Evolutionary conservation across 2,888 invertebrate genomes (phyloP).

Genomic region (Acronicta psi): DNA sequence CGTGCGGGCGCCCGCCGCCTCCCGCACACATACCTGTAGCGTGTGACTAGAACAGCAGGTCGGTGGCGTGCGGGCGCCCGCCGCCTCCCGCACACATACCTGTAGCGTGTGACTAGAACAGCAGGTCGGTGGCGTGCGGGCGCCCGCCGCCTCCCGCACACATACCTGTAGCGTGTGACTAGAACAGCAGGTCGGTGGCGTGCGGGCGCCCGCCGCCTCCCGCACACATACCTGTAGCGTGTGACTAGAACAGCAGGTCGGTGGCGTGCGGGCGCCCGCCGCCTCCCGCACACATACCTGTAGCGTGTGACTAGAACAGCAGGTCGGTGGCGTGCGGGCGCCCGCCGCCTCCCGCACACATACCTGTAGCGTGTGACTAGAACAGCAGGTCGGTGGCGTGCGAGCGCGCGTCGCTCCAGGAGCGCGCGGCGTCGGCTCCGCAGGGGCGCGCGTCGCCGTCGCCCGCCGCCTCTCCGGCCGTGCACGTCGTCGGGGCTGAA

Average conservation of each 20-base stretch:
- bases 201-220: conserved; percentile 66
- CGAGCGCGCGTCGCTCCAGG: conserved; percentile 81
- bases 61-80: conserved; percentile 4
- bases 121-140: conserved; percentile 4
- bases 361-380: conserved; percentile 61
- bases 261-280: conserved; percentile 61
- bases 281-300: conserved; percentile 4
- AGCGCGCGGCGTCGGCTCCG: conserved; percentile 74
- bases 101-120: conserved; percentile 26
- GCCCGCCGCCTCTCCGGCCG: conserved; percentile 13
- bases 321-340: conserved; percentile 54
- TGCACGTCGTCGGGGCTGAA: not conserved
- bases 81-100: not conserved
- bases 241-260: conserved; percentile 27
- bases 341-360: not conserved
- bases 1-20: conserved; percentile 63
- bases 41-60: conserved; percentile 9
- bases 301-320: conserved; percentile 34
- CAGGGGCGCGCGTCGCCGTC: conserved; percentile 69
- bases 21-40: conserved; percentile 31
- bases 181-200: conserved; percentile 59
- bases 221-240: conserved; percentile 52
- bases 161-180: conserved; percentile 12
- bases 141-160: conserved; percentile 1
- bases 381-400: conserved; percentile 82